Evolutionary conservation across 2,797 vertebrate genomes (phyloP), one percentile per base, ranked within the genome.

Genomic region (Emydoidea blandingii): DNA sequence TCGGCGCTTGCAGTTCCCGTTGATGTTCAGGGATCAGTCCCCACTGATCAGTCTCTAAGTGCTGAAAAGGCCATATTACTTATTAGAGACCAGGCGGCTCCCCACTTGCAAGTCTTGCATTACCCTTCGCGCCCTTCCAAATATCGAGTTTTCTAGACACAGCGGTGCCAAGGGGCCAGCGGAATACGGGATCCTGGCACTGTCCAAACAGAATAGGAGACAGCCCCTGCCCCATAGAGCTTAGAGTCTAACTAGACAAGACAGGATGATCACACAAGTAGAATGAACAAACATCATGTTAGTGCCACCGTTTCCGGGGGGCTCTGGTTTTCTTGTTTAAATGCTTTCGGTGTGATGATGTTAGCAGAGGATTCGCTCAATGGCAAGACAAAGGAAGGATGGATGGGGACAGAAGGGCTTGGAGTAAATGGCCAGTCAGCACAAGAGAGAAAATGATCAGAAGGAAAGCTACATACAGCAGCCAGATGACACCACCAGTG

Each of bases 1-100:
- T 19, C 92, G 85, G 81, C 85, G 53, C 90, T 92, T 92, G 91
- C 81, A 90, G 82, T 84, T 91, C 96, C 82, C 0, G 0, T 53
- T 95, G 95, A 49, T 91, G 87, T 1, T 21, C 59, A 88, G 86
- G 80, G 91, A 94, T 97, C 88, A 93, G 93, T 94, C 88, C 82
- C 47, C 90, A 81, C 97, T 6, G 29, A 96, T 96, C 93, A 57
- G 95, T 92, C 84, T 86, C 74, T 11, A 62, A 92, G 87, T 72
- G 93, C 90, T 79, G 89, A 94, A 91, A 84, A 93, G 86, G 34
- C 50, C 95, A 87, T 91, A 88, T 56, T 74, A 80, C 14, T 88
- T 78, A 72, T 90, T 78, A 15, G n/a, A 68, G 89, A 84, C 87
- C 87, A 94, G 85, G 37, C 1, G n/a, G n/a, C 53, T 44, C 37